These are phyloP conservation scores for Archaeoteleia sp. DNA, from an alignment of 2,888 invertebrate genomes.

Conservation along the genomic window DNA sequence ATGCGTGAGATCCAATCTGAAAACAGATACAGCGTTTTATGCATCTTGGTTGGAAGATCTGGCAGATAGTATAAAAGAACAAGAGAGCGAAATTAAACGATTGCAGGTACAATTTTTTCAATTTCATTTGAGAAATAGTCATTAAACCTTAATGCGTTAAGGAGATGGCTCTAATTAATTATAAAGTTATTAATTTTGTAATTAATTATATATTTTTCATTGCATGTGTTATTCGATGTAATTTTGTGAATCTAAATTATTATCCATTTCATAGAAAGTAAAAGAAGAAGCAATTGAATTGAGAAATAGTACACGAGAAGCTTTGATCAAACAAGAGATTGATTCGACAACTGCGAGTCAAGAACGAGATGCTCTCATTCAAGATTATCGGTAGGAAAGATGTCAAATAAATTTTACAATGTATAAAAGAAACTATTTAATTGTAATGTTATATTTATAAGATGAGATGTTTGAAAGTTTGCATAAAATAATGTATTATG, in stretches of 20 bases:
- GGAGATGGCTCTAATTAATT: too few relatives aligned
- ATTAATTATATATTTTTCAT: too few relatives aligned
- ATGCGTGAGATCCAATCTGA: slow-evolving; percentile 78
- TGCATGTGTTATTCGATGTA: too few relatives aligned
- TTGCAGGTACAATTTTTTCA: slow-evolving; percentile 77
- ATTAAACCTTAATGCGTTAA: background rate
- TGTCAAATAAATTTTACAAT: too few relatives aligned
- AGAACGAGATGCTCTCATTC: slow-evolving; percentile 77
- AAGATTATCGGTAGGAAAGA: slow-evolving; percentile 70
- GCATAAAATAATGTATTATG: too few relatives aligned
- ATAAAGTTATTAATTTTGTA: too few relatives aligned
- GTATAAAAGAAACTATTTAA: too few relatives aligned
- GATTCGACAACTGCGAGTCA: slow-evolving; percentile 82
- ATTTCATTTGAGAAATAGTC: background rate
- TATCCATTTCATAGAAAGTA: slow-evolving; percentile 79
- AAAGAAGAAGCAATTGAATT: slow-evolving; percentile 85
- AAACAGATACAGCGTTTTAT: slow-evolving; percentile 66
- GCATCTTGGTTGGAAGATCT: slow-evolving; percentile 79
- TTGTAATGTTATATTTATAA: too few relatives aligned
- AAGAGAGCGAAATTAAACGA: slow-evolving; percentile 84
- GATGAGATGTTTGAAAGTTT: too few relatives aligned
- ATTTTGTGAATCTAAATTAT: too few relatives aligned
- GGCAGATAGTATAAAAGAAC: slow-evolving; percentile 81
- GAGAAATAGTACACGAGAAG: slow-evolving; percentile 82
- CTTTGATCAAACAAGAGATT: slow-evolving; percentile 82